Evolutionary conservation across 2,113 vertebrate species (phyloP), one percentile per base, ranked within the genome.

Genomic region (Loxodonta africana): DNA sequence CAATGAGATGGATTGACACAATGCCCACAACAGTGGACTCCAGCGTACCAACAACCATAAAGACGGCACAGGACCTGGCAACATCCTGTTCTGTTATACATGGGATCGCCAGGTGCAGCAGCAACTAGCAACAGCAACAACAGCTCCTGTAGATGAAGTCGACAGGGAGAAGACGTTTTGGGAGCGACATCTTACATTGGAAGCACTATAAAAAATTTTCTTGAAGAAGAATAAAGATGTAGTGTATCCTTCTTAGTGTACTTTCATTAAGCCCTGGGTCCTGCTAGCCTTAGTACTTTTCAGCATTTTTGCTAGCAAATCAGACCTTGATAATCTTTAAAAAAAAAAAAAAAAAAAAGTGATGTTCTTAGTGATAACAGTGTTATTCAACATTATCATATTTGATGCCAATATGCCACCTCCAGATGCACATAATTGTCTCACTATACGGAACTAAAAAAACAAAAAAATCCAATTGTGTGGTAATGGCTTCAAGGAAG

Each of bases 371-470:
- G 60, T 76, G 85, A 94, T 77, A 96, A 76, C 3, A 30, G 11
- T 94, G 53, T 76, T 88, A 67, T 88, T 92, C 77, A 93, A 88
- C 77, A 85, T 67, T 74, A 4, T 1, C 7, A 41, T 73, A 85
- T 67, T 88, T 85, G 83, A 67, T 63, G 84, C 44, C 37, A 6
- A 44, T 91, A 11, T 30, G 82, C 53, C 25, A 67, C 92, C 80
- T 95, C 81, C 81, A 88, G 93, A 96, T 51, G 93, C 30, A 51
- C 8, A 26, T 77, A 57, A 81, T 51, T n/a, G 41, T 67, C 81
- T 95, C 69, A 92, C 67, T 92, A 82, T n/a, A 60, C n/a, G 83
- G 87, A 88, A 85, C 97, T 88, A 88, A 96, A 97, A 92, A 95
- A 85, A 82, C 33, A 51, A 48, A 88, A 62, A 46, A 60, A 95